Evolutionary conservation across 2,888 invertebrate species (phyloP), one percentile per base, ranked within the genome.

Genomic region (Phanerotoma sp.): DNA sequence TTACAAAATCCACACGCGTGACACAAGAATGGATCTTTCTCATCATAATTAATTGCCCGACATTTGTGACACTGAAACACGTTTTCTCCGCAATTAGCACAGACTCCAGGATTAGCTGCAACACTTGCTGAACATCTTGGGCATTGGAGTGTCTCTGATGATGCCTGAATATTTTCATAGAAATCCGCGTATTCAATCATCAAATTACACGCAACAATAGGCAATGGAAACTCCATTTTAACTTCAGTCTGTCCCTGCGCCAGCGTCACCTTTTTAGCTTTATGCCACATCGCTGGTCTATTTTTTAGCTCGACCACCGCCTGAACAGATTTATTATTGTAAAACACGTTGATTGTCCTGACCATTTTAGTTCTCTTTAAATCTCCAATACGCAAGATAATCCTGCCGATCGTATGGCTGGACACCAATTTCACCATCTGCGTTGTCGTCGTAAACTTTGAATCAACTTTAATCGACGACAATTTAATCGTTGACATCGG

Each of bases 61-160:
- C 98, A 99, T 79, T 98, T 98, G 80, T 97, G 96, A 71, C 98
- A 99, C 72, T 99, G 99, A 81, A 94, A 98, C 0, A 98, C 98
- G 77, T 98, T 98, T 77, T 99, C 98, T 0, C 98, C 97, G 72
- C 96, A 96, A 77, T 95, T 96, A 0, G 89, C 91, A 74, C 98
- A 98, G 0, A 98, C 96, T 0, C 98, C 98, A 0, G 98, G 97
- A 75, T 96, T 96, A 0, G 98, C 93, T 0, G 96, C 95, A 1
- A 99, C 98, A 0, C 94, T 92, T 20, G 96, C 95, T 55, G 95
- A 95, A 75, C 98, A 99, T 20, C 97, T 84, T 0, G 96, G 96
- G 71, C 96, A 96, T 77, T 96, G 96, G 16, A 96, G 80, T 0
- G 94, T 96, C 78, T 97, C 96, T 64, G 93, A 90, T 0, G 93